These are phyloP conservation scores for Alfaro cultratus DNA, from an alignment of 2,797 vertebrate species.

Conservation along the genomic window DNA sequence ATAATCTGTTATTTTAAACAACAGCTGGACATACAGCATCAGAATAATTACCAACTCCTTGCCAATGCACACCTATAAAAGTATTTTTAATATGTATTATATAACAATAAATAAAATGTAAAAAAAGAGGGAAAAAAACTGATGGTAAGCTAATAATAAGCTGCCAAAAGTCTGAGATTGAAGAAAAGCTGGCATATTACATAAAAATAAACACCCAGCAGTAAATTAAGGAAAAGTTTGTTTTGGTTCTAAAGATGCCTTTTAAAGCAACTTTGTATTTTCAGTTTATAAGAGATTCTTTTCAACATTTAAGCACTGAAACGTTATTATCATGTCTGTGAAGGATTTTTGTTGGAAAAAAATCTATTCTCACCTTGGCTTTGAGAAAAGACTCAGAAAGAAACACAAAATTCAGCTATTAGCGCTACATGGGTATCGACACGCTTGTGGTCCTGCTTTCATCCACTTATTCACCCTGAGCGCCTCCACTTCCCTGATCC, in stretches of 20 bases:
- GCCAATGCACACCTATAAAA: no score
- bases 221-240: neutral
- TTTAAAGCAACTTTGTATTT: conserved; percentile 6
- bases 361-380: conserved; percentile 11
- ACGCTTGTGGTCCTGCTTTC: conserved; percentile 17
- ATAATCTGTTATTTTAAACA: no score
- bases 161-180: no score
- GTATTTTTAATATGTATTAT: no score
- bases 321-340: neutral
- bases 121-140: neutral
- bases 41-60: no score
- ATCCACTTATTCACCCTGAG: conserved; percentile 28
- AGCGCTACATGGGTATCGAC: conserved; percentile 17
- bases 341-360: conserved; percentile 7
- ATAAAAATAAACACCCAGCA: conserved; percentile 4
- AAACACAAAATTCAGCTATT: conserved; percentile 25
- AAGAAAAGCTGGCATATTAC: neutral
- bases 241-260: conserved; percentile 1
- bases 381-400: conserved; percentile 9
- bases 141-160: no score
- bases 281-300: neutral
- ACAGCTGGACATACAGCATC: neutral
- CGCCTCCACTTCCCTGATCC: conserved; percentile 10
- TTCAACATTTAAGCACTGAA: neutral
- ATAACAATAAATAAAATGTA: neutral